Evolutionary conservation across 1,140 invertebrate species (phyloP).

Genomic region (Babylonia areolata): DNA sequence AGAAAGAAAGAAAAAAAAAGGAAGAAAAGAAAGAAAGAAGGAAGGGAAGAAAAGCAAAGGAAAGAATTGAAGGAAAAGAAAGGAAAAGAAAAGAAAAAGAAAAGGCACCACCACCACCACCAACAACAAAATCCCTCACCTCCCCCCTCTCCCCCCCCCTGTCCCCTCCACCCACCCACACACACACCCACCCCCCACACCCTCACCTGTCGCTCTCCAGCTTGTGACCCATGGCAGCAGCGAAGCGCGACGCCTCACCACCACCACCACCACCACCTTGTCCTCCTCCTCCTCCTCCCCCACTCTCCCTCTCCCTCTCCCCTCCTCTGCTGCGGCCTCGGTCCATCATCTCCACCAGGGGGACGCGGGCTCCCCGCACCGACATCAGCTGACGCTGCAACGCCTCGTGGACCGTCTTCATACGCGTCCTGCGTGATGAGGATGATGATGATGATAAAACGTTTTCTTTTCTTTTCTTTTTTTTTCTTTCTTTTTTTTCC

Average conservation of each 20-base stretch:
- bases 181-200: too few species aligned
- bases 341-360: background rate
- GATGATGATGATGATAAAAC: too few species aligned
- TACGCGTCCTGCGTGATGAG: background rate
- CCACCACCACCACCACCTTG: too few species aligned
- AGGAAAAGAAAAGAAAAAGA: too few species aligned
- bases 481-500: too few species aligned
- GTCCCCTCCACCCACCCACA: too few species aligned
- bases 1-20: slow-evolving; percentile 17
- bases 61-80: background rate
- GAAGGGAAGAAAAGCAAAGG: background rate
- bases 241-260: background rate
- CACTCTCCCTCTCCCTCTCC: background rate
- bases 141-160: too few species aligned
- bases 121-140: too few species aligned
- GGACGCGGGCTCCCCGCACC: slow-evolving; percentile 2
- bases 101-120: too few species aligned
- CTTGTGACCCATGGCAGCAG: slow-evolving; percentile 6
- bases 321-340: too few species aligned
- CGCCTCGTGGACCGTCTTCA: slow-evolving; percentile 26
- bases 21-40: background rate
- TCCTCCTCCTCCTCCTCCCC: too few species aligned
- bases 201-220: slow-evolving; percentile 2
- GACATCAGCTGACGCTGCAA: slow-evolving; percentile 17
- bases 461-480: too few species aligned